Percentiles rank a stretch among this genome's conserved stretches.
Conservation (phyloP, 2,113 vertebrate species). For the Aplodontia rufa region DNA sequence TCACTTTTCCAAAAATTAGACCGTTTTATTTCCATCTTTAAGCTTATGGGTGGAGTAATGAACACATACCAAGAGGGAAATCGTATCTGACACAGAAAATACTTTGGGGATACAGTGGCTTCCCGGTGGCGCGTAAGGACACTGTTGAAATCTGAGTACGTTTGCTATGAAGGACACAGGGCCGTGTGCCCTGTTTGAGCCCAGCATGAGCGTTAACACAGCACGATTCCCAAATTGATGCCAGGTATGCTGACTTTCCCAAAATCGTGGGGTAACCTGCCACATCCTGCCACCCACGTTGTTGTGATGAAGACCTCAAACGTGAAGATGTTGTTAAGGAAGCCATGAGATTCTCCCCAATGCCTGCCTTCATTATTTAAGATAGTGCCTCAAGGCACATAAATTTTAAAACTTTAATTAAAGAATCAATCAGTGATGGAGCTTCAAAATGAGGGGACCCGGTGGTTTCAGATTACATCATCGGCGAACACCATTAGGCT, state of each 20-base stretch:
- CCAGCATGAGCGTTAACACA: not conserved
- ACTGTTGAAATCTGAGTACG: not conserved
- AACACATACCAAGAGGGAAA: slow-evolving; percentile 52
- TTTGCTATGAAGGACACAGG: slow-evolving; percentile 43
- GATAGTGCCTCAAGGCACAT: slow-evolving; percentile 48
- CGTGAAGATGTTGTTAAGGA: not conserved
- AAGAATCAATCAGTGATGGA: slow-evolving; percentile 49
- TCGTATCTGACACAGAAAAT: slow-evolving; percentile 52
- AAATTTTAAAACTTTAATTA: slow-evolving; percentile 69
- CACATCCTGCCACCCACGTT: not conserved
- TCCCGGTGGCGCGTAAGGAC: not conserved
- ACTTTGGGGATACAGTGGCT: slow-evolving; percentile 38
- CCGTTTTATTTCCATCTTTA: slow-evolving; percentile 51
- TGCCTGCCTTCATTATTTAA: slow-evolving; percentile 49
- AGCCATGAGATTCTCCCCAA: slow-evolving; percentile 7
- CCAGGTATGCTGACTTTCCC: not conserved
- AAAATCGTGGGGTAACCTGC: not conserved
- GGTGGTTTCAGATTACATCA: not conserved
- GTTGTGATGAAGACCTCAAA: not conserved
- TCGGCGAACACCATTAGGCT: not conserved
- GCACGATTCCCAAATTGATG: not conserved
- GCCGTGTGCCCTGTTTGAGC: not conserved
- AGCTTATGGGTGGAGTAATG: slow-evolving; percentile 35
- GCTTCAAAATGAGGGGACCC: not conserved
- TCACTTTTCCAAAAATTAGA: slow-evolving; percentile 50